Evolutionary conservation across 2,113 vertebrate species (phyloP), one percentile per base, ranked within the genome.

Genomic region (Papio anubis): DNA sequence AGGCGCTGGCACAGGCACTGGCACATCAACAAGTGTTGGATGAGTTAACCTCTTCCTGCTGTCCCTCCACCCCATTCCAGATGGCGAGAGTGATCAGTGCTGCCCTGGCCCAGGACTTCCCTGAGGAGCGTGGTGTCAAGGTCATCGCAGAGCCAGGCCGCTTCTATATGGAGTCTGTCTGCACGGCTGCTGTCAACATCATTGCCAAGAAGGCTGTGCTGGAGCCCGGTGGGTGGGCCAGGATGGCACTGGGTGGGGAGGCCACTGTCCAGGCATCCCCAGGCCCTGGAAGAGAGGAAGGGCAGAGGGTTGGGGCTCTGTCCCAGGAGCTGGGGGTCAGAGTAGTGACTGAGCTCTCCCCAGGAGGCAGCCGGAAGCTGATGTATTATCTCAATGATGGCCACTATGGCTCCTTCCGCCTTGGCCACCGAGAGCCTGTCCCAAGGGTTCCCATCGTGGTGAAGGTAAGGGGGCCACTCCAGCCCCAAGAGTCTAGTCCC

Each of bases 41-140:
- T 75, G 72, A 75, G 40, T 75, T 75, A 25, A 43, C 16, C 21
- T 75, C 72, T 45, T 75, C 72, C 72, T 25, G 23, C 23, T 23
- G 40, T 40, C 38, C 72, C 23, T 11, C 18, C 23, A 32, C 30
- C 83, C 75, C 57, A 27, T 61, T 5, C 2, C 61, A 96, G 94
- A 18, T 92, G 50, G 96, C 8, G 0, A 86, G 27, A 72, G 70
- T 27, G 48, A 73, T 97, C 93, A 90, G 21, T 3, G 59, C 43
- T 1, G 48, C 94, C 61, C 87, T 96, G 84, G 89, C 97, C 59
- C 75, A 85, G 48, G 72, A 96, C 88, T 97, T 98, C 64, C 95
- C 95, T 0, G 21, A 85, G 93, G 92, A 35, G 8, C n/a, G n/a
- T 3, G 79, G 94, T 0, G 8, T 98, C 0, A 1, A 93, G 57